Percentiles rank a stretch among this genome's conserved stretches.
Conservation (phyloP, 2,113 vertebrate genomes). For the Podarcis muralis region DNA sequence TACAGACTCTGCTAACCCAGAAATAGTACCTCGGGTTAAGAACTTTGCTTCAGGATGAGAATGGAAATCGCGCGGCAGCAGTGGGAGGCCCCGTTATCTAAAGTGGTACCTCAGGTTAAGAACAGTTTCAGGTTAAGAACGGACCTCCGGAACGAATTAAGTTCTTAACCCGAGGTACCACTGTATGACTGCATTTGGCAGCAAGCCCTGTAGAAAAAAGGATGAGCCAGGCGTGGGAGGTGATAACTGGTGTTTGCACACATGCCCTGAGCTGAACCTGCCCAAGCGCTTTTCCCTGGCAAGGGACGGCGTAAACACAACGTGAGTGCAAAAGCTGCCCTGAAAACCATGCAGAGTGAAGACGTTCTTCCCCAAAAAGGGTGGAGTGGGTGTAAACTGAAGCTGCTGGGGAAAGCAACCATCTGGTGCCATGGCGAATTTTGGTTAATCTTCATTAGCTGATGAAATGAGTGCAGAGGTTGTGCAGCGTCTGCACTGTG, state of each 20-base stretch:
- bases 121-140: too few species aligned
- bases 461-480: not conserved
- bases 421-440: rapidly evolving
- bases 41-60: too few species aligned
- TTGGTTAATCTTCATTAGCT: not conserved
- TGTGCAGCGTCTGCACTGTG: not conserved
- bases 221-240: not conserved
- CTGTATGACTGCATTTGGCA: rapidly evolving
- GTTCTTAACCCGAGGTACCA: too few species aligned
- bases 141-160: too few species aligned
- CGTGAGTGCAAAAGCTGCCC: not conserved
- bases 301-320: conserved; percentile 7
- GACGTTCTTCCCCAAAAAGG: not conserved
- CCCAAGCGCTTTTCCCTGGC: not conserved
- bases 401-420: not conserved
- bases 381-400: not conserved
- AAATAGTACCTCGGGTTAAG: too few species aligned
- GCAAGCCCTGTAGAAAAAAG: not conserved
- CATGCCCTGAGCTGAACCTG: rapidly evolving
- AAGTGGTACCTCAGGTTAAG: too few species aligned
- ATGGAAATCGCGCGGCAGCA: too few species aligned
- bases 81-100: too few species aligned
- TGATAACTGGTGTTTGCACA: too few species aligned
- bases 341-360: conserved; percentile 4
- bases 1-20: too few species aligned